Evolutionary conservation across 1,140 invertebrate species (phyloP), one percentile per base, ranked within the genome.

Genomic region (Agrypnia vestita): DNA sequence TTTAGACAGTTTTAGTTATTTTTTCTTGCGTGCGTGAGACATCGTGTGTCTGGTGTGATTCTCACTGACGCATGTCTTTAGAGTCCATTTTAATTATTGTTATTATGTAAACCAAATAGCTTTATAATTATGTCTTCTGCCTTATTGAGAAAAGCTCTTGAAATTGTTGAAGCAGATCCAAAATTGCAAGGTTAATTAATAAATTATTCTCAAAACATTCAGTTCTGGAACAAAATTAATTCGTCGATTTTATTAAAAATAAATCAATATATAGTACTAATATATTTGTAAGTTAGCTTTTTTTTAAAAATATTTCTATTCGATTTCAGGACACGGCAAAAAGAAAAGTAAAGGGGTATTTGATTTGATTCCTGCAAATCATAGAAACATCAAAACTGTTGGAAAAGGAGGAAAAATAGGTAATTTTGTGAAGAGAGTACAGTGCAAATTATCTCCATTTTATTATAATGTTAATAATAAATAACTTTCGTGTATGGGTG

Each of bases 301-400:
- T 15, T 10, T 51, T 49, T 10, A 17, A 53, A n/a, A 4, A 49
- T 12, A 49, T 71, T n/a, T 49, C 13, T 53, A 11, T 49, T 71
- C 9, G 43, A 53, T 69, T 80, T 80, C 46, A 80, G 79, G 64
- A 19, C 61, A 72, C 19, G 77, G 61, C n/a, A 80, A 80, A 78
- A 79, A 74, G 15, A 82, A 82, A 47, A 80, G 35, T 43, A 80
- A 83, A 67, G 82, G 82, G 8, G 82, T 83, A 1, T 83, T 83
- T 64, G 82, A 83, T 73, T 76, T 83, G 51, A 83, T 83, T 43
- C 79, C 82, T 46, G 19, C 44, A 35, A 71, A 76, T 79, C 74
- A 83, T n/a, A 64, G 77, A 25, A 79, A 76, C 43, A 56, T 83
- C 0, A 83, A 81, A 49, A 43, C 61, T 19, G 46, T 77, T n/a